Conservation (phyloP, 2,888 invertebrate genomes). For the Phymatocera aterrima region DNA sequence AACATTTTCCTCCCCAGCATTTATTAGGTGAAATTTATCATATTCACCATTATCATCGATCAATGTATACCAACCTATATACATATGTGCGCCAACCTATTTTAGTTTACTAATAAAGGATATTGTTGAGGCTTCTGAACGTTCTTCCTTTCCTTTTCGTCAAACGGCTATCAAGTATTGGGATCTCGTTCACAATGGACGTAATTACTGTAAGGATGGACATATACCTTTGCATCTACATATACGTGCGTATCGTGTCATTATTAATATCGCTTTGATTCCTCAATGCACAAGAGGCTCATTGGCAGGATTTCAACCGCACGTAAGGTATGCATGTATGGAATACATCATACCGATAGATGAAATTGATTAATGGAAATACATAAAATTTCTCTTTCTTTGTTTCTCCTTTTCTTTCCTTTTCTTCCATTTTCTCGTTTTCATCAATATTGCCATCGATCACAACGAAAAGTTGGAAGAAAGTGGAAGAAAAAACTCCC, state of each 20-base stretch:
- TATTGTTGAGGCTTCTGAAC: slow-evolving; percentile 6
- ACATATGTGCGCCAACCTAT: not conserved
- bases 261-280: slow-evolving; percentile 38
- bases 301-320: not conserved
- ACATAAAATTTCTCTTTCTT: not conserved
- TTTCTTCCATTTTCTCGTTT: not conserved
- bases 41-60: not conserved
- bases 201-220: slow-evolving; percentile 21
- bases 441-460: not conserved
- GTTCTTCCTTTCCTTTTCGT: not conserved
- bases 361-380: slow-evolving; percentile 16
- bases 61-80: too few species aligned
- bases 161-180: not conserved
- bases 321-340: not conserved
- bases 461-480: not conserved
- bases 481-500: not conserved
- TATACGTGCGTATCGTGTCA: not conserved
- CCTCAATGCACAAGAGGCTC: slow-evolving; percentile 23
- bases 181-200: slow-evolving; percentile 23
- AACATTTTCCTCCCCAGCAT: too few species aligned
- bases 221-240: not conserved
- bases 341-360: not conserved
- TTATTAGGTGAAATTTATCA: not conserved
- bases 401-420: not conserved
- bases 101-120: slow-evolving; percentile 16